Base-by-base conservation (phyloP, 2,113 vertebrate species). In the Platycercus adscitus region DNA sequence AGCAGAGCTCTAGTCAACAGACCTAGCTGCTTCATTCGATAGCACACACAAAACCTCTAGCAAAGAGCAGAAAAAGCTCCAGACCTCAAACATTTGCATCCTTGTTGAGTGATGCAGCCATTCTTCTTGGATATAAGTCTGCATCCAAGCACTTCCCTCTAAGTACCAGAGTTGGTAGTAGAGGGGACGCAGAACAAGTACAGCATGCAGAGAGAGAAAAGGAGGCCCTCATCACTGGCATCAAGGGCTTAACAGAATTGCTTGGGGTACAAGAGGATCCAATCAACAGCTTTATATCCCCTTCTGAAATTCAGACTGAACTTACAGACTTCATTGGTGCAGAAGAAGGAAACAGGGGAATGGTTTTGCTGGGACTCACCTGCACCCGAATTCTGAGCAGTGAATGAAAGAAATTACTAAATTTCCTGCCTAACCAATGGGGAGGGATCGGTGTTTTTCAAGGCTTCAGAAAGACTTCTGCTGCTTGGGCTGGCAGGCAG, bases 151-250 rank as follows among this genome's bases (percentile, higher is more conserved):
- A 0, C 16, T 91, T 71, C 15, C 18, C 26, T 60, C 25, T 21
- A 7, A 1, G 0, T 9, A 28, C 17, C 41, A 16, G 7, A 5
- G 0, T 1, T n/a, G 41, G 33, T n/a, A 77, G 35, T 10, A 39
- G 21, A 85, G 28, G 5, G 6, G 24, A 92, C 7, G 37, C 24
- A 85, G 66, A 52, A 47, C 12, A 65, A 1, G 0, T 6, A 12
- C 3, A 47, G 23, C 9, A 50, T 0, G 11, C 4, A 20, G 12
- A 46, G 12, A 37, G 18, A 37, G 24, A 24, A 64, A 82, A 85
- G 18, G 6, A 64, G 8, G 4, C 26, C 35, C 24, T 65, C 5
- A 0, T 3, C 19, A 6, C 44, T 56, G 11, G 26, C 7, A 9
- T 0, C 3, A 1, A 14, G 10, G 26, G 7, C 14, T 76, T 61